A percentile compares a stretch with the other conserved stretches of the same genome.
These are phyloP conservation scores for Trichonephila clavipes DNA, from an alignment of 1,140 invertebrate species.

Conservation along the genomic window DNA sequence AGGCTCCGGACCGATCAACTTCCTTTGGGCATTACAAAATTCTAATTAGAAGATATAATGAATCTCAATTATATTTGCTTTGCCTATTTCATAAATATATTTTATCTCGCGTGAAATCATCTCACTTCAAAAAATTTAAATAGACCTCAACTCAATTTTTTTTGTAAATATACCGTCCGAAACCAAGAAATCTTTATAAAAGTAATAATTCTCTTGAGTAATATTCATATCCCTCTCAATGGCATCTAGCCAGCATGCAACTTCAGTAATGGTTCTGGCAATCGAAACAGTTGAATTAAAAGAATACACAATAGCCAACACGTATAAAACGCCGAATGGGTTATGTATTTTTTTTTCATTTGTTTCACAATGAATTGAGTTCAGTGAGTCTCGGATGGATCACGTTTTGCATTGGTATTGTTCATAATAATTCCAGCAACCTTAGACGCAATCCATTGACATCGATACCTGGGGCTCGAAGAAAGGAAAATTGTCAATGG, in stretches of 20 bases:
- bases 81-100: too few relatives aligned
- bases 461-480: background rate
- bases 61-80: too few relatives aligned
- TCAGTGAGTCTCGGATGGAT: background rate
- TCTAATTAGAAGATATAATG: too few relatives aligned
- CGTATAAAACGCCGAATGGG: conserved; percentile 5
- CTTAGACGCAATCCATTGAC: background rate
- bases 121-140: too few relatives aligned
- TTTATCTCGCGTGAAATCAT: too few relatives aligned
- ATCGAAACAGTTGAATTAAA: background rate
- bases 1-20: too few relatives aligned
- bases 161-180: background rate
- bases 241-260: background rate
- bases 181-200: background rate
- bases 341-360: background rate
- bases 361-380: conserved; percentile 26
- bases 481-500: background rate
- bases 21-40: too few relatives aligned
- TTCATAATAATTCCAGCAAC: background rate
- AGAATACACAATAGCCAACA: background rate
- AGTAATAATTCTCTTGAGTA: background rate
- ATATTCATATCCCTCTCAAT: background rate
- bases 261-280: background rate
- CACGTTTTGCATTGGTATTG: background rate
- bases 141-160: too few relatives aligned